A percentile compares a stretch with the other conserved stretches of the same genome.
These are phyloP conservation scores for Cryptus viduatorius DNA, from an alignment of 2,888 invertebrate species.

Conservation along the genomic window DNA sequence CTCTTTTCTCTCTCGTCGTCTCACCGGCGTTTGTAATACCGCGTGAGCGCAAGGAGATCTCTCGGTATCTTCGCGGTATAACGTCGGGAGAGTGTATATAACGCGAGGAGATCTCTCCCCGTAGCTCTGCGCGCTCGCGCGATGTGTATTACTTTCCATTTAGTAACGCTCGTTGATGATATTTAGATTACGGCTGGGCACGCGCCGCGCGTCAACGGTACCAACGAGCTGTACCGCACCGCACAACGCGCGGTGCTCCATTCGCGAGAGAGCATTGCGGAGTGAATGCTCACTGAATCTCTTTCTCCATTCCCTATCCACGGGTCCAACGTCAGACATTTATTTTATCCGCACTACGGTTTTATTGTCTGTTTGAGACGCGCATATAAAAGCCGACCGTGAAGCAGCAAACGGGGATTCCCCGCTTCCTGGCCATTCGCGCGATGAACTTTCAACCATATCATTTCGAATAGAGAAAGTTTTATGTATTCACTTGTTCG, in stretches of 20 bases:
- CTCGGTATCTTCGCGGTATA: conserved; percentile 54
- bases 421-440: conserved; percentile 1
- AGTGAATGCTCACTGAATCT: conserved; percentile 59
- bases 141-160: conserved; percentile 71
- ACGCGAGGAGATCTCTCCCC: conserved; percentile 28
- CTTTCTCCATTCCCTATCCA: conserved; percentile 26
- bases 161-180: conserved; percentile 73
- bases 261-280: conserved; percentile 30
- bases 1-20: conserved; percentile 51
- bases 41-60: conserved; percentile 2
- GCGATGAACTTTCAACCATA: conserved; percentile 49
- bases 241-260: conserved; percentile 17
- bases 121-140: conserved; percentile 36
- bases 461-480: conserved; percentile 45
- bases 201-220: conserved; percentile 70
- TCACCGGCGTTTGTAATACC: conserved; percentile 64
- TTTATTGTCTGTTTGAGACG: conserved; percentile 62
- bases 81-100: conserved; percentile 27
- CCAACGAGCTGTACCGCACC: conserved; percentile 20
- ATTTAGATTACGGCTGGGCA: conserved; percentile 72
- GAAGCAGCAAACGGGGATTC: neutral
- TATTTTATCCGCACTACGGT: conserved; percentile 48
- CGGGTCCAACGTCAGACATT: conserved; percentile 35
- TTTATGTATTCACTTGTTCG: conserved; percentile 55
- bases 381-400: conserved; percentile 38